Evolutionary conservation across 2,888 invertebrate genomes (phyloP).

Genomic region (Nyleta sp.): DNA sequence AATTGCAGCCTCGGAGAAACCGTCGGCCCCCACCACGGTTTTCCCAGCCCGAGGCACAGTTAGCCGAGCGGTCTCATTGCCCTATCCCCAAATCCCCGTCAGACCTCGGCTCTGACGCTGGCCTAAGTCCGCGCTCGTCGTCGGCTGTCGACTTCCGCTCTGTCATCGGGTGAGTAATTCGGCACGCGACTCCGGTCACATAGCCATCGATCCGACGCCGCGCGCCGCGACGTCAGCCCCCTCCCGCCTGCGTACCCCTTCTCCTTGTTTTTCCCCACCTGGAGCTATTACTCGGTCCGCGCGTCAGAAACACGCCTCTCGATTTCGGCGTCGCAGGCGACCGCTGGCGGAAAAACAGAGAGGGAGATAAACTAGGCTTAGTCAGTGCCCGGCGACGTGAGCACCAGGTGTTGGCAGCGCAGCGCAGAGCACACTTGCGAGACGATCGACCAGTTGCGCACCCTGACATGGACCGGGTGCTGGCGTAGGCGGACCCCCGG

Average conservation of each 20-base stretch:
- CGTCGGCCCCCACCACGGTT: too few species aligned
- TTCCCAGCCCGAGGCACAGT: too few species aligned
- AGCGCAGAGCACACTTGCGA: background rate
- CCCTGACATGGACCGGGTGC: conserved; percentile 30
- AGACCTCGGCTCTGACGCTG: too few species aligned
- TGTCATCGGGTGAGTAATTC: too few species aligned
- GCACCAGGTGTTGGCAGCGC: conserved; percentile 35
- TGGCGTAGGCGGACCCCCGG: conserved; percentile 3
- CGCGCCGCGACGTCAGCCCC: too few species aligned
- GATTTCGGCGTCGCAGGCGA: conserved; percentile 55
- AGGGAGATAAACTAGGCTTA: conserved; percentile 51
- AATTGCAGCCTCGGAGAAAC: too few species aligned
- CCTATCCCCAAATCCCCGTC: too few species aligned
- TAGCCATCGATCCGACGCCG: too few species aligned
- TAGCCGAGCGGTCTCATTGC: too few species aligned
- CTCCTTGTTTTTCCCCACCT: conserved; percentile 60
- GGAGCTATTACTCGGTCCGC: conserved; percentile 69
- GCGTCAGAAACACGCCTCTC: conserved; percentile 71
- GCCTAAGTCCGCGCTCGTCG: too few species aligned
- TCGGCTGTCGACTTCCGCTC: too few species aligned
- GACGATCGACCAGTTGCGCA: conserved; percentile 25
- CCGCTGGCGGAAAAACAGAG: conserved; percentile 52
- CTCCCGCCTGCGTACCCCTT: conserved; percentile 54
- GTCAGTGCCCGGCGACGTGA: conserved; percentile 53
- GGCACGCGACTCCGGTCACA: too few species aligned